Base-by-base conservation (phyloP, 2,888 invertebrate species). In the Pachycephus smyrnensis region DNA sequence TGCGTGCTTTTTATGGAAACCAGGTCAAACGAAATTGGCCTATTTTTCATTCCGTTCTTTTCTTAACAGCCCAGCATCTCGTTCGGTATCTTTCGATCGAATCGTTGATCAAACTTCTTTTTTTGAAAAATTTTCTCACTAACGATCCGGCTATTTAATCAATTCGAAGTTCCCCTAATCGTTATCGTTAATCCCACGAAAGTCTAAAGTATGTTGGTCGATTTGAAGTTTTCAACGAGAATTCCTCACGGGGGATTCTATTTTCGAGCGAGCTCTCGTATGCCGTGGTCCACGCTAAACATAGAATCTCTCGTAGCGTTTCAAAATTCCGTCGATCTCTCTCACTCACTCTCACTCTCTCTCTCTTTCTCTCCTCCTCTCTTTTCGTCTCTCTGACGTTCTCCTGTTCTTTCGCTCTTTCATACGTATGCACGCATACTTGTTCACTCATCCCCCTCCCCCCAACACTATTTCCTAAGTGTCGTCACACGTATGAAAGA, bases 241-340 rank as follows among this genome's bases (percentile, higher is more conserved):
- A 86, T 84, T 83, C 83, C 79, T 80, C 83, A 82, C 84, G 80
- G 86, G 85, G 86, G 84, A 88, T 87, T 90, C 91, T 91, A 91
- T 91, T 91, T 91, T 89, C 81, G 89, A 88, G 85, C 86, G 86
- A 87, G 86, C 86, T 86, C 88, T 84, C 86, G 86, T 82, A 84
- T 86, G 87, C 84, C 85, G 80, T 73, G 76, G 73, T 78, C 68
- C 80, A 81, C 82, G 81, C 89, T 89, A 89, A 89, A 89, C 86
- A 89, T 89, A 89, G 88, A 84, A 73, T 75, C 71, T 76, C 80
- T 79, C 80, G 80, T 75, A 73, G 75, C 78, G 78, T 78, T 80
- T 80, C 80, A 80, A 82, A 80, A 81, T 82, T 82, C 82, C 79
- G 80, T 76, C 74, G 71, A 77, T 73, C 30, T 37, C 68, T 68